Evolutionary conservation across 1,140 invertebrate species (phyloP).

Genomic region (Hydropsyche tenuis): DNA sequence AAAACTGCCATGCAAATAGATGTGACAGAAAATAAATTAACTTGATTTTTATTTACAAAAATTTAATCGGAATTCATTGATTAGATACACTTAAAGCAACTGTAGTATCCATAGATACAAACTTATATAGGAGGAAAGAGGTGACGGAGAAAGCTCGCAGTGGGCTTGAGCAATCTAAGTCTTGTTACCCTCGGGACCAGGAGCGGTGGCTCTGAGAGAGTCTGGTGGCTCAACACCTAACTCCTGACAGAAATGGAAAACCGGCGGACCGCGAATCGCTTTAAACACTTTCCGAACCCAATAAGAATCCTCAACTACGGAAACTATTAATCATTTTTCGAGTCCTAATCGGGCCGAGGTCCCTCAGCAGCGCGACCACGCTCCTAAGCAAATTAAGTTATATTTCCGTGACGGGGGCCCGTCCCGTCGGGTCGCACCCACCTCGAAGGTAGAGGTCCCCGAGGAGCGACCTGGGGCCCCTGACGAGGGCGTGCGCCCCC

Average conservation of each 20-base stretch:
- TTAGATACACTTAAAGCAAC: too few species aligned
- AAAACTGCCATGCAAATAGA: too few species aligned
- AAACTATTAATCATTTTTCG: too few species aligned
- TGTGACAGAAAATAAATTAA: neutral
- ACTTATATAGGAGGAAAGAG: too few species aligned
- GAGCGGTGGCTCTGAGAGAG: neutral
- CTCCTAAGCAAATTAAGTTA: neutral
- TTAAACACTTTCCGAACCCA: neutral
- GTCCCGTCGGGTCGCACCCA: conserved; percentile 1
- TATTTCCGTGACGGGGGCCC: neutral
- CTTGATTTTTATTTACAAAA: neutral
- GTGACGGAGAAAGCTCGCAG: conserved; percentile 12
- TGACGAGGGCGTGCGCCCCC: conserved; percentile 3
- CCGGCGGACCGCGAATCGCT: neutral
- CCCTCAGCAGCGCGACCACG: neutral
- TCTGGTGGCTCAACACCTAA: conserved; percentile 3
- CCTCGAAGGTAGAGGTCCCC: conserved; percentile 11
- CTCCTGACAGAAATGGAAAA: neutral
- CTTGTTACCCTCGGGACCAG: conserved; percentile 17
- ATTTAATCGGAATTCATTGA: too few species aligned
- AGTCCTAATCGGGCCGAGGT: neutral
- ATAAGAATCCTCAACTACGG: conserved; percentile 9
- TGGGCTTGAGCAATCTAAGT: conserved; percentile 35
- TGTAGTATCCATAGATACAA: too few species aligned
- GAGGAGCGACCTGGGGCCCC: conserved; percentile 25